Evolutionary conservation across 2,113 vertebrate species (phyloP).

Genomic region (Oncorhynchus clarkii): DNA sequence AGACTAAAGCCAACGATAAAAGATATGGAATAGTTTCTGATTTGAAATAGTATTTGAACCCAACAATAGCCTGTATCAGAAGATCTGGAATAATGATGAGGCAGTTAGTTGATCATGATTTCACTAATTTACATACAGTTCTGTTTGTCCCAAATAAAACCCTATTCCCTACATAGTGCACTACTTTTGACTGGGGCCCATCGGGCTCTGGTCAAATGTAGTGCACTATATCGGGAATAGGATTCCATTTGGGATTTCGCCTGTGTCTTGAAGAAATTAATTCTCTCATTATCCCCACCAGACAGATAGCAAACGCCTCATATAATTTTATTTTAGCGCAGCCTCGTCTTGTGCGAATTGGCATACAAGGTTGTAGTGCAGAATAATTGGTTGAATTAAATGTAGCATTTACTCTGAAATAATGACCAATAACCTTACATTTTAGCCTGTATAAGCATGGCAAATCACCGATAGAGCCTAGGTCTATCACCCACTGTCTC

Average conservation of each 20-base stretch:
- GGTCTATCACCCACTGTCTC: not conserved
- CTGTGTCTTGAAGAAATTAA: not conserved
- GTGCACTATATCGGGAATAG: too few relatives aligned
- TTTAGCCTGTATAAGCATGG: not conserved
- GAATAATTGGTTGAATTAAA: not conserved
- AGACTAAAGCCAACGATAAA: too few relatives aligned
- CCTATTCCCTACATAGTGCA: too few relatives aligned
- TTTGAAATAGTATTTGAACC: too few relatives aligned
- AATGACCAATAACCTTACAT: not conserved
- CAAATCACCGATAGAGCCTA: not conserved
- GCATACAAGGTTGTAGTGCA: not conserved
- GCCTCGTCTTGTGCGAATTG: not conserved
- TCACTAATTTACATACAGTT: not conserved
- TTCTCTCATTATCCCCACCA: not conserved
- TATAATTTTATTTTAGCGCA: not conserved
- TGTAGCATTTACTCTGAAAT: not conserved
- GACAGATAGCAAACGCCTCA: not conserved
- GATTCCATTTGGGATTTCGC: not conserved
- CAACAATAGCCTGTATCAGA: not conserved
- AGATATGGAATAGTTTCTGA: too few relatives aligned
- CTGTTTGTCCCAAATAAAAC: too few relatives aligned
- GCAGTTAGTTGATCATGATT: not conserved
- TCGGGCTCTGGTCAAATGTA: too few relatives aligned
- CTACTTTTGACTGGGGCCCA: too few relatives aligned
- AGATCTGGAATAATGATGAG: not conserved